Evolutionary conservation across 37 sponge, comb jelly and placozoan genomes (phyloP), one percentile per base, ranked within the genome.

Genomic region (Ephydatia muelleri): DNA sequence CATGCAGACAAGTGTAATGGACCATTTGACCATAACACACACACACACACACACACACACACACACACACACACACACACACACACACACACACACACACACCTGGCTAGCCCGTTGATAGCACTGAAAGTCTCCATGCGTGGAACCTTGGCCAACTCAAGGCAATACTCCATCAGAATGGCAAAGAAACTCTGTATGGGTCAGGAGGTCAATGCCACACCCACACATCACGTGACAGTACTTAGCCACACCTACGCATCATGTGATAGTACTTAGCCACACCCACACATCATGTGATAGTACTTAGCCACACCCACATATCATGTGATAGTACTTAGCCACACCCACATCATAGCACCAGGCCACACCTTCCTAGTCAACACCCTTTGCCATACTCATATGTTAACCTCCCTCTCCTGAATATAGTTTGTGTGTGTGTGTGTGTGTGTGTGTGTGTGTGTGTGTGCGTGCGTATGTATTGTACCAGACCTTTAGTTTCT

Each of bases 401-500:
- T n/a, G n/a, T n/a, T n/a, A n/a, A n/a, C n/a, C n/a, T n/a, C n/a
- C n/a, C n/a, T n/a, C n/a, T n/a, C 6, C 8, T 11, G 8, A 43
- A 43, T 8, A 11, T 43, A 43, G 8, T 43, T 43, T 4, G 47
- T 43, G 47, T 11, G 47, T 11, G 6, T 43, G 47, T 8, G 6
- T 11, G 8, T 11, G 47, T 8, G 47, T 8, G 47, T 43, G 47
- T 43, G 47, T 43, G 47, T 43, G 47, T 43, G 47, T 43, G 47
- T 75, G 35, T 34, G 33, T 38, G 38, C 6, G n/a, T 38, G 35
- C 8, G 26, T 75, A 3, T 12, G 21, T 57, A 21, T 65, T 6
- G n/a, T 29, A 68, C 25, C 25, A 34, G 25, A 91, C 91, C 84
- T 91, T 30, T 23, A 92, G 71, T 72, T 87, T 86, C 16, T 57